Evolutionary conservation across 1,140 invertebrate species (phyloP).

Genomic region (Berghia stephanieae): DNA sequence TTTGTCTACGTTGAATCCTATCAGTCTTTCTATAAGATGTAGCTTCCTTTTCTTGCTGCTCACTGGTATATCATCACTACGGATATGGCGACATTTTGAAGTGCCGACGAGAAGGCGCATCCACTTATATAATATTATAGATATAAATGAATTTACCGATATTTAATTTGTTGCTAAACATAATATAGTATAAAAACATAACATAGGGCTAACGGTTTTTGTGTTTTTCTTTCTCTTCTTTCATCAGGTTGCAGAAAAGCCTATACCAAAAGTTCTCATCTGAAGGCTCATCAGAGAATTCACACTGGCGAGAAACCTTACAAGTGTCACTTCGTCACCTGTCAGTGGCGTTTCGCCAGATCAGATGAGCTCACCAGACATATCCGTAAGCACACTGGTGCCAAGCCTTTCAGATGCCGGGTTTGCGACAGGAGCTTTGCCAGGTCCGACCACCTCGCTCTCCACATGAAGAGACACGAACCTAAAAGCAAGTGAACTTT

Average conservation of each 20-base stretch:
- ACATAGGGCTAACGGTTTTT: neutral
- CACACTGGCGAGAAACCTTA: conserved; percentile 78
- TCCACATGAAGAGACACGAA: conserved; percentile 76
- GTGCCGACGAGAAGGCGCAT: too few relatives aligned
- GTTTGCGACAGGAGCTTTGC: conserved; percentile 84
- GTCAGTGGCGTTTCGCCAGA: conserved; percentile 94
- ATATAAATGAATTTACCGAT: too few relatives aligned
- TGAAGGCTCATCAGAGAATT: conserved; percentile 92
- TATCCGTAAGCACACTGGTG: conserved; percentile 68
- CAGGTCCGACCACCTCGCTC: conserved; percentile 74
- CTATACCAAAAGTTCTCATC: conserved; percentile 96
- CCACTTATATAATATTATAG: too few relatives aligned
- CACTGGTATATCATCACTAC: too few relatives aligned
- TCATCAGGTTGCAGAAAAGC: conserved; percentile 88
- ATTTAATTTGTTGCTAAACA: too few relatives aligned
- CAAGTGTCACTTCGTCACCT: conserved; percentile 70
- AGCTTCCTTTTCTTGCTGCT: too few relatives aligned
- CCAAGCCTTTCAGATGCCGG: conserved; percentile 68
- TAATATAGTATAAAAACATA: too few relatives aligned
- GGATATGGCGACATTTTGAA: too few relatives aligned
- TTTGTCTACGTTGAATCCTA: too few relatives aligned
- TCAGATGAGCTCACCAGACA: conserved; percentile 92
- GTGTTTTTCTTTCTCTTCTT: conserved; percentile 31
- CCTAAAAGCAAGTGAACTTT: conserved; percentile 56
- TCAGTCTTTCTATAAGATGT: too few relatives aligned